Conservation (phyloP, 2,888 invertebrate genomes). For the Caenorhabditis sp. region DNA sequence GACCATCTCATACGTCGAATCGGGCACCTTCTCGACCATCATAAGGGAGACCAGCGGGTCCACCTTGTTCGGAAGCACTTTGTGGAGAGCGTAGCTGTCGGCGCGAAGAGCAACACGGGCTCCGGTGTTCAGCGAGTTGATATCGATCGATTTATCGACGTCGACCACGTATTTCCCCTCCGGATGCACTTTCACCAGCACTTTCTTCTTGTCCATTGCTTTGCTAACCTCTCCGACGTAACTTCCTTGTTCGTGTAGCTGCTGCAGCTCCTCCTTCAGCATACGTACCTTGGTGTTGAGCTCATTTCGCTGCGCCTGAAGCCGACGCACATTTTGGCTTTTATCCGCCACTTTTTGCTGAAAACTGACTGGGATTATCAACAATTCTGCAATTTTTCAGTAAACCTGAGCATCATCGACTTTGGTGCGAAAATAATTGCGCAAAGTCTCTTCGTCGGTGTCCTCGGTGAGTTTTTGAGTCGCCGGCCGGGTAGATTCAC, state of each 20-base stretch:
- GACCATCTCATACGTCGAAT: slow-evolving; percentile 99
- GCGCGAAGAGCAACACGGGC: slow-evolving; percentile 97
- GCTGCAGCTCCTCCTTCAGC: slow-evolving; percentile 95
- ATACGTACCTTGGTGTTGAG: slow-evolving; percentile 98
- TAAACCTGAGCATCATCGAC: slow-evolving; percentile 91
- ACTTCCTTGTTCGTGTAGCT: slow-evolving; percentile 95
- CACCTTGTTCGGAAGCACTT: slow-evolving; percentile 97
- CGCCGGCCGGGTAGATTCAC: background rate
- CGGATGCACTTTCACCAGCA: slow-evolving; percentile 97
- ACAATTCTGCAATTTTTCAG: background rate
- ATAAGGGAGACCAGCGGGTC: slow-evolving; percentile 98
- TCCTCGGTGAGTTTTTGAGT: slow-evolving; percentile 30
- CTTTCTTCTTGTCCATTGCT: slow-evolving; percentile 99
- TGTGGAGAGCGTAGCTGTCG: slow-evolving; percentile 98
- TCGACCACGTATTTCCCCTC: slow-evolving; percentile 99
- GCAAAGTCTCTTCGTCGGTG: slow-evolving; percentile 66
- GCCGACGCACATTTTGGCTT: slow-evolving; percentile 93
- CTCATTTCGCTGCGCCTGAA: slow-evolving; percentile 99
- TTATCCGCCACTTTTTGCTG: slow-evolving; percentile 94
- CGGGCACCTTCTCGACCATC: slow-evolving; percentile 99
- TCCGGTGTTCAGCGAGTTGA: slow-evolving; percentile 97
- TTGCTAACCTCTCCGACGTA: slow-evolving; percentile 99
- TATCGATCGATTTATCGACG: slow-evolving; percentile 98
- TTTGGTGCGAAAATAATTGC: slow-evolving; percentile 92
- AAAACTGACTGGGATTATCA: slow-evolving; percentile 52